phyloP scores from a whole-genome alignment of 2,113 vertebrate genomes.

The Equus przewalskii region DNA sequence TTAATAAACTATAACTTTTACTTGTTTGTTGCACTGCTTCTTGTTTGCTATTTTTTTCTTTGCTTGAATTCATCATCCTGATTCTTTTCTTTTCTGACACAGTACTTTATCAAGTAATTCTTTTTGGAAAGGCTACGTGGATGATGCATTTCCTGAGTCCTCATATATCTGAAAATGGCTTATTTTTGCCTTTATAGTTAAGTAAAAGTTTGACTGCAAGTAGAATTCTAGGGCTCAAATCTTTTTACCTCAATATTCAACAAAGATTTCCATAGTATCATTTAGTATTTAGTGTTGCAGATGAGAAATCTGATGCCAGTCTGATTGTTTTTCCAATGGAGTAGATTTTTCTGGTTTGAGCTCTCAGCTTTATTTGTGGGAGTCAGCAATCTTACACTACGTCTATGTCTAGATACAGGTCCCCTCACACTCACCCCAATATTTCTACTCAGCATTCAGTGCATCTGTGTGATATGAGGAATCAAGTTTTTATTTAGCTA shows the following conservation, averaged over 20 bases:
- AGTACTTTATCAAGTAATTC: background rate
- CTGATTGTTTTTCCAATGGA: background rate
- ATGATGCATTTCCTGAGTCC: background rate
- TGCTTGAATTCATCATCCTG: background rate
- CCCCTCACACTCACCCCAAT: fast-evolving
- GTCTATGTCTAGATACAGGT: background rate
- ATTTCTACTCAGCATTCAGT: background rate
- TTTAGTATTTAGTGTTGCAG: background rate
- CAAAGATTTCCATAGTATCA: background rate
- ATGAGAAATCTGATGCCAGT: background rate
- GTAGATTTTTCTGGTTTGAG: background rate
- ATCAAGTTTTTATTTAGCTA: background rate
- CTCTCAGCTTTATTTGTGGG: background rate
- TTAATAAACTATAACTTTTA: background rate
- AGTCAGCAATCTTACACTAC: background rate
- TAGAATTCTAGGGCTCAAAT: background rate
- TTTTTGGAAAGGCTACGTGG: background rate
- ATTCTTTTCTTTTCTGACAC: background rate
- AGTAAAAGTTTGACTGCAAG: background rate
- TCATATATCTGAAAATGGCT: background rate
- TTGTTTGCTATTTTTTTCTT: background rate
- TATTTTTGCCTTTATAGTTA: background rate
- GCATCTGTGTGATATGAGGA: background rate
- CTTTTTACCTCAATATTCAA: background rate
- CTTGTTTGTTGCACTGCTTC: background rate